phyloP scores from a whole-genome alignment of 2,888 invertebrate species.

The Invenusta paracnida region DNA sequence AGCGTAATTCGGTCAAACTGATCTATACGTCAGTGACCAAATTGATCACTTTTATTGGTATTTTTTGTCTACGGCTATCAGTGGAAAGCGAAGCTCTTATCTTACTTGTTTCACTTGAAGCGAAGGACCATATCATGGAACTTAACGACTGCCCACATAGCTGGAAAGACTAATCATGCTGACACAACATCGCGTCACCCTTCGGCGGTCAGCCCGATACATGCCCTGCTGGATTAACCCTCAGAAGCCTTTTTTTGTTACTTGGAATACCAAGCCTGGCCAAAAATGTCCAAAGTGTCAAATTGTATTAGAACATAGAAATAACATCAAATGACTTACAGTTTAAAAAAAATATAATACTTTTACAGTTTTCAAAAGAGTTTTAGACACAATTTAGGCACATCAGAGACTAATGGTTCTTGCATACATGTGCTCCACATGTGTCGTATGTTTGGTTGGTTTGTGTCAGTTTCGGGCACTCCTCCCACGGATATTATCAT shows the following conservation, averaged over 20 bases:
- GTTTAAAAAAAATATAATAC: background rate
- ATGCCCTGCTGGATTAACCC: no score
- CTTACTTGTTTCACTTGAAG: no score
- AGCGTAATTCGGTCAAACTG: no score
- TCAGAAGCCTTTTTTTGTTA: background rate
- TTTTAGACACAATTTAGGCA: background rate
- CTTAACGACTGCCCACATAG: no score
- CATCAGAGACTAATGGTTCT: background rate
- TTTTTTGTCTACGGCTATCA: no score
- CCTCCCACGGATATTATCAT: conserved; percentile 11
- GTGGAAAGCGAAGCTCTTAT: no score
- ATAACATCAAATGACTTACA: background rate
- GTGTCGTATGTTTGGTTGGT: background rate
- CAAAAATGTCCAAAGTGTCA: conserved; percentile 27
- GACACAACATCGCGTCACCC: no score
- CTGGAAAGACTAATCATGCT: no score
- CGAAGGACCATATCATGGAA: no score
- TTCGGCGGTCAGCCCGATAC: no score
- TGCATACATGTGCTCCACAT: conserved; percentile 20
- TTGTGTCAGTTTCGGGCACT: background rate
- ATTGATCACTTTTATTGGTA: no score
- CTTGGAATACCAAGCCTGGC: background rate
- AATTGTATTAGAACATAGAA: conserved; percentile 8
- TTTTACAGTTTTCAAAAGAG: background rate
- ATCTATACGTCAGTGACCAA: no score